Evolutionary conservation across 2,888 invertebrate genomes (phyloP), one percentile per base, ranked within the genome.

Genomic region (Arge pagana): DNA sequence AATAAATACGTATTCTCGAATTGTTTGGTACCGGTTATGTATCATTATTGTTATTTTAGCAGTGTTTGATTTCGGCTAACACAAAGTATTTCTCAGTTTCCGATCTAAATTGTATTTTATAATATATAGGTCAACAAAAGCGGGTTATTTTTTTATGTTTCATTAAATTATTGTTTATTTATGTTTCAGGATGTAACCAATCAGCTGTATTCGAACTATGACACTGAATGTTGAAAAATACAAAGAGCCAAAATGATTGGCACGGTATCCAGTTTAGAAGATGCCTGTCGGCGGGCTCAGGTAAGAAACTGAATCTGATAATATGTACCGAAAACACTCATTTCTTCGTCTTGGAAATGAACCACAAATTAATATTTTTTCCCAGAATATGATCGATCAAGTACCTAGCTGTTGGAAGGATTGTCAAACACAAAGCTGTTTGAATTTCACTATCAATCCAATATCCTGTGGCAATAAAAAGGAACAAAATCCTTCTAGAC

Each of bases 251-350:
- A 67, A 71, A 76, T 76, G 75, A 73, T 74, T 63, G 73, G 71
- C 62, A 64, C 71, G 63, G 63, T 68, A 56, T 67, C 66, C 60
- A 69, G 63, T 55, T 68, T 76, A 57, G 75, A 76, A 62, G 74
- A 75, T 62, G 75, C 75, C 65, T 76, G 69, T 64, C 65, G 64
- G 57, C 72, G 72, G 64, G 75, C 74, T 62, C 74, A 75, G 73
- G 75, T 76, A 59, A 7, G 40, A 56, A 24, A 37, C 19, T 15
- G 11, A 7, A 33, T 33, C 3, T 11, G 6, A 33, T 33, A 11
- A 13, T 10, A 33, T 7, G 7, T 6, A 5, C 7, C 7, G 13
- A 33, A 33, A 7, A 33, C 11, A n/a, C 3, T 3, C n/a, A 39
- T 42, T 19, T 11, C 13, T 33, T 13, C 16, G 4, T n/a, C n/a